Evolutionary conservation across 1,140 invertebrate species (phyloP).

Genomic region (Sminthurinus signatus): DNA sequence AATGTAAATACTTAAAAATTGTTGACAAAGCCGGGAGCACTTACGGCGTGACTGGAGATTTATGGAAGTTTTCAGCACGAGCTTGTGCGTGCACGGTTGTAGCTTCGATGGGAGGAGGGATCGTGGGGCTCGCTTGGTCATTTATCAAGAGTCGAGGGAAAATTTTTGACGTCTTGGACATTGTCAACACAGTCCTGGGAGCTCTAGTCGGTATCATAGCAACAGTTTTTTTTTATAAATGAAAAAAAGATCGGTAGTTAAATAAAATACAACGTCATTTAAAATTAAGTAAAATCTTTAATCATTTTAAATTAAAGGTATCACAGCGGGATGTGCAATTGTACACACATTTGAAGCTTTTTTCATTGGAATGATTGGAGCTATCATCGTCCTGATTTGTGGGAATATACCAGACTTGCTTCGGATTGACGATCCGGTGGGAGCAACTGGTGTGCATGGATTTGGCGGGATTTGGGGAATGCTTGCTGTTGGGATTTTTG

Average conservation of each 20-base stretch:
- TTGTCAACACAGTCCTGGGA: slow-evolving; percentile 24
- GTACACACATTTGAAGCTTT: slow-evolving; percentile 81
- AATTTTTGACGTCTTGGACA: slow-evolving; percentile 47
- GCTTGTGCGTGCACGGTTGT: slow-evolving; percentile 51
- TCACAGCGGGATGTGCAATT: slow-evolving; percentile 72
- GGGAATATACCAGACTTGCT: slow-evolving; percentile 68
- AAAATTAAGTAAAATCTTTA: too few relatives aligned
- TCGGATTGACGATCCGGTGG: slow-evolving; percentile 82
- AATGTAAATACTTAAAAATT: too few relatives aligned
- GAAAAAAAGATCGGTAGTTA: too few relatives aligned
- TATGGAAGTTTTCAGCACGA: slow-evolving; percentile 51
- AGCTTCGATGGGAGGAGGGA: slow-evolving; percentile 50
- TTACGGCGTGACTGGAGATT: slow-evolving; percentile 49
- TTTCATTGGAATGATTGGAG: slow-evolving; percentile 71
- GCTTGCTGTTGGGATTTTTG: slow-evolving; percentile 79
- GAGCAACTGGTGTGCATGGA: slow-evolving; percentile 78
- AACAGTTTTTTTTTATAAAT: too few relatives aligned
- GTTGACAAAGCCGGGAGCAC: slow-evolving; percentile 48
- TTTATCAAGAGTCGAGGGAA: slow-evolving; percentile 45
- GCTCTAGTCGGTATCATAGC: slow-evolving; percentile 17
- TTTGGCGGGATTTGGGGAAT: slow-evolving; percentile 61
- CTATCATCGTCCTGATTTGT: slow-evolving; percentile 58
- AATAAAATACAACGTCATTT: too few relatives aligned
- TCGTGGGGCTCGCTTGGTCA: slow-evolving; percentile 47
- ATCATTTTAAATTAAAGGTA: too few relatives aligned